phyloP scores from a whole-genome alignment of 1,140 invertebrate genomes.

The Radopholus similis region DNA sequence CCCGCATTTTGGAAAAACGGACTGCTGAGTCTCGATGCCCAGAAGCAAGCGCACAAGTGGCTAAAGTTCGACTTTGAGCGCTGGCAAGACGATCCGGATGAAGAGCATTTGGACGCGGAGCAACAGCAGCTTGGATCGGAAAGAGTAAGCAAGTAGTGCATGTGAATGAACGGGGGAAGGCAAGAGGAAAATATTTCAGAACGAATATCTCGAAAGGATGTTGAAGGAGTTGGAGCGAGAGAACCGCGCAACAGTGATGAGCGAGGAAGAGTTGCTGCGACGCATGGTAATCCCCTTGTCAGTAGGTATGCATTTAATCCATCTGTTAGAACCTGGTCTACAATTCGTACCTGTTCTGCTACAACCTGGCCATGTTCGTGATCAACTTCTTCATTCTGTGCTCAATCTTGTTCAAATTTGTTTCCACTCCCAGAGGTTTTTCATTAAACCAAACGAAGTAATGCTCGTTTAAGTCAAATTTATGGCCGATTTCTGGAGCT shows the following conservation, averaged over 20 bases:
- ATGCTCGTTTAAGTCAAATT: not conserved
- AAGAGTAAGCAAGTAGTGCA: not conserved
- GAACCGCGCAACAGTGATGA: not conserved
- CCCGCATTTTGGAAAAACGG: slow-evolving; percentile 14
- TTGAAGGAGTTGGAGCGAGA: slow-evolving; percentile 10
- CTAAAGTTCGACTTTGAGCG: slow-evolving; percentile 19
- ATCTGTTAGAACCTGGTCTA: slow-evolving; percentile 1
- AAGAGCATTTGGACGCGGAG: slow-evolving; percentile 15
- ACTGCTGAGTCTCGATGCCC: not conserved
- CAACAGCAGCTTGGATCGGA: not conserved
- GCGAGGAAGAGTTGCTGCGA: not conserved
- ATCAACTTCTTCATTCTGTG: slow-evolving; percentile 8
- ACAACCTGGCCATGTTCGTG: slow-evolving; percentile 17
- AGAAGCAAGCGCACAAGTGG: slow-evolving; percentile 5
- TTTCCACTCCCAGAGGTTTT: not conserved
- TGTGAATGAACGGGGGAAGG: not conserved
- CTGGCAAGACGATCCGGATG: slow-evolving; percentile 10
- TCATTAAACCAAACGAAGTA: not conserved
- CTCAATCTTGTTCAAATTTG: not conserved
- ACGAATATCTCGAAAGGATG: not conserved
- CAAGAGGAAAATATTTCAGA: slow-evolving; percentile 1
- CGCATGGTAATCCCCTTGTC: not conserved
- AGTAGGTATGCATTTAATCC: not conserved
- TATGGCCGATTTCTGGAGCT: not conserved
- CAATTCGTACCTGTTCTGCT: slow-evolving; percentile 16